These are phyloP conservation scores for Thunnus thynnus DNA, from an alignment of 2,113 vertebrate species.

Conservation along the genomic window DNA sequence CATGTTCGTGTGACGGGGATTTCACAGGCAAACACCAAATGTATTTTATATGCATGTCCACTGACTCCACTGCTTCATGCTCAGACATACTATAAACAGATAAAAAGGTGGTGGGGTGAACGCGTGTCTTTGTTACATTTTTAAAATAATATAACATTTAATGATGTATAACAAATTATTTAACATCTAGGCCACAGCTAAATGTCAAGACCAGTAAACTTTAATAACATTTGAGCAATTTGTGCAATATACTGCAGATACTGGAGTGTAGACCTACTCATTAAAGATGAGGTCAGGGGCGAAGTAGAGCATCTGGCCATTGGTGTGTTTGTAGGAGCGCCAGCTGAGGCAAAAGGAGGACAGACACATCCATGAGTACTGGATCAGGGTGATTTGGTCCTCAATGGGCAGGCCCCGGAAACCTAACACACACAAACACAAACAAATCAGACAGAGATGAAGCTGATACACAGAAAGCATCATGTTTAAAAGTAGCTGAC, in stretches of 20 bases:
- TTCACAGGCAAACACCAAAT: not conserved
- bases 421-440: constrained; percentile 84
- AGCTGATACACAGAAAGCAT: constrained; percentile 4
- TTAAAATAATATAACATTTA: not conserved
- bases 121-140: constrained; percentile 13
- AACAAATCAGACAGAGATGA: constrained; percentile 15
- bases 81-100: not conserved
- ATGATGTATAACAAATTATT: not conserved
- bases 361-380: constrained; percentile 99
- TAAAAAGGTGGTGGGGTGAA: not conserved
- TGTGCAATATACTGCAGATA: constrained; percentile 2
- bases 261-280: constrained; percentile 89
- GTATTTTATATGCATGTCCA: not conserved
- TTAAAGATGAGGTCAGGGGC: constrained; percentile 99
- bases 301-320: constrained; percentile 98
- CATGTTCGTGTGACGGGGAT: constrained; percentile 1
- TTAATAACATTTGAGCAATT: not conserved
- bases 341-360: constrained; percentile 99
- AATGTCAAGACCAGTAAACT: not conserved
- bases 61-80: too few relatives aligned
- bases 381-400: constrained; percentile 99
- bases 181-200: not conserved
- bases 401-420: constrained; percentile 98
- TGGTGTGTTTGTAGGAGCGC: constrained; percentile 99
- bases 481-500: not conserved